phyloP scores from a whole-genome alignment of 92 coral and sea anemone genomes.

The Epizoanthus rinbou region DNA sequence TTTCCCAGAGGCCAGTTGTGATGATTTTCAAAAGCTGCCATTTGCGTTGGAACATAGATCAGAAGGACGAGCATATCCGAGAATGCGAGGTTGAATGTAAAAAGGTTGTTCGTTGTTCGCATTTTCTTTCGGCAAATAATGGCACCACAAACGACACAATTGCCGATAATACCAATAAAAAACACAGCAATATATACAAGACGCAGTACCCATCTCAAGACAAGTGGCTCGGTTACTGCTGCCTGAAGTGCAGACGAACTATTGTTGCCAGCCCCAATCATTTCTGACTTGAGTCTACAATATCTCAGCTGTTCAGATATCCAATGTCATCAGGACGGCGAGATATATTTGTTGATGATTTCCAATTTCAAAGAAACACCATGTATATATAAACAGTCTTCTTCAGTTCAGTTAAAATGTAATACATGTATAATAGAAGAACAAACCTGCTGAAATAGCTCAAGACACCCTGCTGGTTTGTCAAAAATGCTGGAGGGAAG shows the following conservation, averaged over 20 bases:
- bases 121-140: constrained; percentile 74
- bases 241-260: neutral
- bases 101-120: constrained; percentile 80
- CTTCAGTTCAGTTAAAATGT: too few species aligned
- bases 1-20: constrained; percentile 95
- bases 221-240: constrained; percentile 56
- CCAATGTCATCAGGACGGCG: too few species aligned
- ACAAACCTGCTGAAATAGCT: too few species aligned
- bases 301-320: neutral
- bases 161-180: constrained; percentile 74
- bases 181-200: constrained; percentile 77
- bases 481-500: too few species aligned
- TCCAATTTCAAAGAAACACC: too few species aligned
- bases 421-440: too few species aligned
- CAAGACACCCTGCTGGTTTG: too few species aligned
- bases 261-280: neutral
- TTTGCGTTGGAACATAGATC: constrained; percentile 87
- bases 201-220: constrained; percentile 77
- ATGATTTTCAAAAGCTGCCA: constrained; percentile 92
- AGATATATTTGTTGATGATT: too few species aligned
- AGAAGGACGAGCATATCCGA: constrained; percentile 80
- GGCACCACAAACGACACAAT: constrained; percentile 83
- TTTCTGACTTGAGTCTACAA: neutral
- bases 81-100: constrained; percentile 83
- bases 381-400: too few species aligned